A percentile compares a stretch with the other conserved stretches of the same genome.
These are phyloP conservation scores for Drosophila percnosoma DNA, from an alignment of 2,888 invertebrate genomes.

Conservation along the genomic window DNA sequence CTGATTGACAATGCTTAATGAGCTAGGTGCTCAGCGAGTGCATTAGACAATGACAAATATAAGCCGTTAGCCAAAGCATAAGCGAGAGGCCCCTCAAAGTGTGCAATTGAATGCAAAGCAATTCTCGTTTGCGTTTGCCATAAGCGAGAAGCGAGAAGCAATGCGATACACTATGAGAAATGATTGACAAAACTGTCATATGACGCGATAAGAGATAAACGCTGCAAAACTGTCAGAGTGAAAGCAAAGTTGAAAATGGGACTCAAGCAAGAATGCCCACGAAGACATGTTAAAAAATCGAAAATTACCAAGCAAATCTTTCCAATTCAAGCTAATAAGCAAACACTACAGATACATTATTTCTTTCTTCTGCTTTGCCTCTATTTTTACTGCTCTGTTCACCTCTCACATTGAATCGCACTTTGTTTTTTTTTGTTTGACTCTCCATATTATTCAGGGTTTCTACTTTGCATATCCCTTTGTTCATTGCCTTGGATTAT, in stretches of 20 bases:
- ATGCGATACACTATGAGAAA: not conserved
- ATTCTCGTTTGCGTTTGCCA: not conserved
- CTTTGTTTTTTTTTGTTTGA: not conserved
- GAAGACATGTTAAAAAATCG: not conserved
- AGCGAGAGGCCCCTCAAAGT: not conserved
- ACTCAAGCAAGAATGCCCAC: not conserved
- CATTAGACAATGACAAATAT: not conserved
- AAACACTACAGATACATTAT: not conserved
- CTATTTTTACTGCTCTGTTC: not conserved
- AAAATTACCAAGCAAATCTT: not conserved
- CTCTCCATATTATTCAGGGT: not conserved
- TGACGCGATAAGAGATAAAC: not conserved
- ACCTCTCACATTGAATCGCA: not conserved
- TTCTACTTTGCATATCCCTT: not conserved
- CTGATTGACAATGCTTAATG: conserved; percentile 12
- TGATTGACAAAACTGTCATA: not conserved
- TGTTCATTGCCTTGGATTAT: not conserved
- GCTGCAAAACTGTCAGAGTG: not conserved
- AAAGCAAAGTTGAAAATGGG: not conserved
- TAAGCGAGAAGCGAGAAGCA: not conserved
- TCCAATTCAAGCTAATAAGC: not conserved
- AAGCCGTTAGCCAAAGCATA: not conserved
- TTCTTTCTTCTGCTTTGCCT: not conserved
- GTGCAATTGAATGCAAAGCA: conserved; percentile 8
- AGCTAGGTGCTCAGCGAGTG: not conserved